Evolutionary conservation across 1,140 invertebrate genomes (phyloP).

Genomic region (Lordiphosa clarofinis): DNA sequence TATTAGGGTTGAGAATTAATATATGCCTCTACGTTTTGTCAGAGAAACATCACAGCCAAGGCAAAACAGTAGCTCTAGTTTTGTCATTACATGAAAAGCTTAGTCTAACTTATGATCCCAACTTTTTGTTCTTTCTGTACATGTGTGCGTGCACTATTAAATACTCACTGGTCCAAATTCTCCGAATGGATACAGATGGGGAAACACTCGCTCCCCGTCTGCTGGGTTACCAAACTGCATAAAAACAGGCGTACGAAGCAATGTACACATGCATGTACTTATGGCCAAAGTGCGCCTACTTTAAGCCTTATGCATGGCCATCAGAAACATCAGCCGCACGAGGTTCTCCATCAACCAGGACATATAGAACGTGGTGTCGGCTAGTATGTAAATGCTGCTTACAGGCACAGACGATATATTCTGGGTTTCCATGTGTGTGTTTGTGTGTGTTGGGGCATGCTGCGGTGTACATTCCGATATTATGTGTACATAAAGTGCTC

Average conservation of each 20-base stretch:
- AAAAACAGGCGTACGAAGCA: slow-evolving; percentile 1
- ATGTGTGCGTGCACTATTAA: too few relatives aligned
- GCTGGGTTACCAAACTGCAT: background rate
- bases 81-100: too few relatives aligned
- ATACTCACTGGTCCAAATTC: too few relatives aligned
- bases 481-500: slow-evolving; percentile 51
- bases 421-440: slow-evolving; percentile 12
- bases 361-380: slow-evolving; percentile 48
- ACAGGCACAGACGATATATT: slow-evolving; percentile 58
- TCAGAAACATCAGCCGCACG: background rate
- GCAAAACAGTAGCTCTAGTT: too few relatives aligned
- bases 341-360: slow-evolving; percentile 34
- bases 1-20: too few relatives aligned
- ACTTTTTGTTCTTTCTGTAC: too few relatives aligned
- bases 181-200: too few relatives aligned
- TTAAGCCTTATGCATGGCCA: slow-evolving; percentile 30
- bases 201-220: too few relatives aligned
- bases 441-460: slow-evolving; percentile 22
- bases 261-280: slow-evolving; percentile 3
- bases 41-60: too few relatives aligned
- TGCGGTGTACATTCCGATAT: slow-evolving; percentile 30
- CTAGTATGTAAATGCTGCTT: slow-evolving; percentile 66
- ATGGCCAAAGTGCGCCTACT: slow-evolving; percentile 26
- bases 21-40: too few relatives aligned
- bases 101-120: too few relatives aligned